Base-by-base conservation (phyloP, 1,140 invertebrate genomes). In the Bombus ignitus region DNA sequence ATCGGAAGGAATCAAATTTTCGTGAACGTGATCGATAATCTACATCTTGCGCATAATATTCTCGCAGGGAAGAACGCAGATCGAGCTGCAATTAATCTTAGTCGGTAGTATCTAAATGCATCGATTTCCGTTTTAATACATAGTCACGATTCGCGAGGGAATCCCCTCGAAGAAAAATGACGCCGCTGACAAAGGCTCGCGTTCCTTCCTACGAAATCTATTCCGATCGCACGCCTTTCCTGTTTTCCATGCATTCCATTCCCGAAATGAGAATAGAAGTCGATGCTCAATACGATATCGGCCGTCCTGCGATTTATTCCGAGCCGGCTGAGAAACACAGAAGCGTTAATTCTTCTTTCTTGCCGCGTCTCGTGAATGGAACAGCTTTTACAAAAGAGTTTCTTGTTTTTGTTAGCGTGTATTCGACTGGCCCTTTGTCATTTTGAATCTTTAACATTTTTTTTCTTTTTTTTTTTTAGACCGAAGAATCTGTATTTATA, bases 111-210 rank as follows among this genome's bases (percentile, higher is more conserved):
- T 53, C 18, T n/a, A 62, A n/a, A n/a, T 62, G 12, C 59, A 81
- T 81, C 80, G 70, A 73, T 81, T 81, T 73, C 80, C 70, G 37
- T 25, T 81, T 81, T 81, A 73, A 81, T 81, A 73, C 72, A 37
- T 73, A 73, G 70, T 35, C n/a, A 15, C 53, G 35, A 35, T 28
- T 1, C 25, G 57, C 25, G 12, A 28, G 35, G 57, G 10, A n/a
- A 32, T 10, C 72, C n/a, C 13, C 22, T 1, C 32, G 22, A 81
- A 74, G 70, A 73, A 42, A 73, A 81, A 81, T 59, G 80, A 81
- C 70, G 79, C 47, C 37, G 68, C 66, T 44, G 42, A 81, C 80
- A 71, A 73, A 73, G 28, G 53, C 57, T 4, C 18, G 28, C 25
- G 47, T n/a, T 39, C 37, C 44, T 66, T 47, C 57, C 57, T 59